Evolutionary conservation across 2,888 invertebrate genomes (phyloP).

Genomic region (Eristalinus sepulchralis): DNA sequence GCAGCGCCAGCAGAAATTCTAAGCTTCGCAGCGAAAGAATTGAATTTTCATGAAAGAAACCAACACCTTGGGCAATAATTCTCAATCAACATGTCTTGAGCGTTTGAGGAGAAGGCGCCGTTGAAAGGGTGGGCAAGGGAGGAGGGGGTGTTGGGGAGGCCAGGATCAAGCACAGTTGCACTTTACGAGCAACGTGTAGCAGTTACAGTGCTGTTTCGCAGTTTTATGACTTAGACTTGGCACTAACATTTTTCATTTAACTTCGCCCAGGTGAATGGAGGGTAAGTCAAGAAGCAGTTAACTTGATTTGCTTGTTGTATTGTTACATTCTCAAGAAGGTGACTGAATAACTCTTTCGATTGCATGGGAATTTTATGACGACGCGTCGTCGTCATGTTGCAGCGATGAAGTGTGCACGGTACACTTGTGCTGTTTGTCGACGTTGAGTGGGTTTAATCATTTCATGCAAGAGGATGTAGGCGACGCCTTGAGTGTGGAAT

Average conservation of each 20-base stretch:
- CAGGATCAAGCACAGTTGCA: no score
- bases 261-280: neutral
- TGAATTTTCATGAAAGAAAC: neutral
- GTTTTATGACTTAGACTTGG: neutral
- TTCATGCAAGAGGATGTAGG: neutral
- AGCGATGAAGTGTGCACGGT: neutral
- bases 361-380: neutral
- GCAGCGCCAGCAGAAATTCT: neutral
- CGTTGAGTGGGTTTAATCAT: neutral
- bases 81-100: neutral
- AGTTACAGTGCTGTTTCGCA: no score
- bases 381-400: neutral
- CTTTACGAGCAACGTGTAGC: no score
- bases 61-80: neutral
- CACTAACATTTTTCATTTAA: neutral
- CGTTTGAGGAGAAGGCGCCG: no score
- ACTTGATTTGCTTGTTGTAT: neutral
- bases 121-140: no score
- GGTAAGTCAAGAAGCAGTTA: no score
- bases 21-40: neutral
- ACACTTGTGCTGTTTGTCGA: neutral
- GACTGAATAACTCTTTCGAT: neutral
- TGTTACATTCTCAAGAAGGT: neutral
- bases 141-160: neutral
- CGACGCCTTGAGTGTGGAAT: neutral